phyloP scores from a whole-genome alignment of 2,888 invertebrate genomes.

The Cantharis rustica region DNA sequence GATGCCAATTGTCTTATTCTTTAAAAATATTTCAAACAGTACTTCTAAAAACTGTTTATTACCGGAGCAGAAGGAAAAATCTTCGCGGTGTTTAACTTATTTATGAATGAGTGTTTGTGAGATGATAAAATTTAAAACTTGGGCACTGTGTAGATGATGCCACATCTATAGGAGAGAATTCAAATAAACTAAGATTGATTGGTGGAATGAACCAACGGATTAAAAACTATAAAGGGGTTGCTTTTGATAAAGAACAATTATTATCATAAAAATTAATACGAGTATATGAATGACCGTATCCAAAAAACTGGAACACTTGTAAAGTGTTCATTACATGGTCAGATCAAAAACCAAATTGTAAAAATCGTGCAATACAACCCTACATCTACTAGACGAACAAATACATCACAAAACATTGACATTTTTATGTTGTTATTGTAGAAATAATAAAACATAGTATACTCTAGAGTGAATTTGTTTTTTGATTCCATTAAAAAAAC shows the following conservation, averaged over 20 bases:
- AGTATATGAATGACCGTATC: neutral
- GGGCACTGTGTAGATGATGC: neutral
- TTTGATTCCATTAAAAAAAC: too few species aligned
- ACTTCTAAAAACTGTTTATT: neutral
- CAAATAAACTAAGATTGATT: neutral
- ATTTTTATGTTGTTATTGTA: too few species aligned
- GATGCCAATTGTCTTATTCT: neutral
- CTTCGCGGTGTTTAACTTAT: neutral
- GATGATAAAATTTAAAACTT: neutral
- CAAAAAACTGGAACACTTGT: too few species aligned
- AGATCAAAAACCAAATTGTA: too few species aligned
- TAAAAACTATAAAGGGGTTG: neutral
- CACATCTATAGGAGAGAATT: too few species aligned
- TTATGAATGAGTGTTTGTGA: neutral
- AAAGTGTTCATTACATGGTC: too few species aligned
- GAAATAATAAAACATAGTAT: too few species aligned
- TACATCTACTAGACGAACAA: too few species aligned
- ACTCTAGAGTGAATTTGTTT: too few species aligned
- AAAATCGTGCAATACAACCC: too few species aligned
- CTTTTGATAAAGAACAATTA: neutral
- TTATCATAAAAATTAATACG: neutral
- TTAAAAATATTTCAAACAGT: neutral
- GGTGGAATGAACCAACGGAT: neutral
- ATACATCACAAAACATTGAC: too few species aligned
- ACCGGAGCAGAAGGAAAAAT: neutral